Evolutionary conservation across 2,888 invertebrate species (phyloP), one percentile per base, ranked within the genome.

Genomic region (Deilephila porcellus): DNA sequence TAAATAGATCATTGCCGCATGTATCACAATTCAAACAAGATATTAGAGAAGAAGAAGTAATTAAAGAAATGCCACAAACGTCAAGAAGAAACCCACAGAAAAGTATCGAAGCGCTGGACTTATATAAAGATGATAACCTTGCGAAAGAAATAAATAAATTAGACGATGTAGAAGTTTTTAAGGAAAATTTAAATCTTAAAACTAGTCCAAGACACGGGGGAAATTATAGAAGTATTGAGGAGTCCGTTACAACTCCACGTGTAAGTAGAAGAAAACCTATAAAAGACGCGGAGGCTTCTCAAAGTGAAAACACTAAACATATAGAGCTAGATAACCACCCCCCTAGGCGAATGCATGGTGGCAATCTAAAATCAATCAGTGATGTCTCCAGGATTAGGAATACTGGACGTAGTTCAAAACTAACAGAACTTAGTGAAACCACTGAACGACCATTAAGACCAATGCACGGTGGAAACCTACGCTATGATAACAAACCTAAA

Each of bases 141-240:
- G 93, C 94, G 52, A 89, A 90, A 81, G 91, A 93, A 74, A 83
- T 94, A 32, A 94, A 94, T 77, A 90, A 91, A 79, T 81, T 94
- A 74, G 88, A 90, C 14, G 92, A 90, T 67, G 91, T 95, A 19
- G 95, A 95, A 87, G 84, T 95, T 79, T 94, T 95, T 72, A 88
- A 85, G 76, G 87, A 90, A 76, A 85, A 88, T 72, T 79, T 93
- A 71, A 87, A 93, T 76, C 76, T 92, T 4, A 84, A 83, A 34
- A 85, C 85, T 34, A 91, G 91, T 5, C 93, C 93, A 8, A 90
- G 85, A 78, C 94, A 94, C 80, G 95, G 95, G 62, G 95, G 95
- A 37, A 95, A 95, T 77, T 94, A 94, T 74, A 88, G 89, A 84
- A 87, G 83, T 75, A 86, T 88, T 25, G 79, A 82, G 74, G 85